phyloP scores from a whole-genome alignment of 2,888 invertebrate species.

The Rhagonycha lutea region DNA sequence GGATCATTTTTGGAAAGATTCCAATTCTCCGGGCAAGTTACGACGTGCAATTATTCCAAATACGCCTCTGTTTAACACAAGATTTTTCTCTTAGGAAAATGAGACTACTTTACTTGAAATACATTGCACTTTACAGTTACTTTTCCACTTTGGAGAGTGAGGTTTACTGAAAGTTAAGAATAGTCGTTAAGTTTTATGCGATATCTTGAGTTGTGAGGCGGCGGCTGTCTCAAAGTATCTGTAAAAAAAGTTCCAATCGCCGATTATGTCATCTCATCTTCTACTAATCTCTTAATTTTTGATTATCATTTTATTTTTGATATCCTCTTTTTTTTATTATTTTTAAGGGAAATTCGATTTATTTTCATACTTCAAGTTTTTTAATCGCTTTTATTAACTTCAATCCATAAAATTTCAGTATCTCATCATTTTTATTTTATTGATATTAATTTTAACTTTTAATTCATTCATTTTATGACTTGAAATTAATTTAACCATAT shows the following conservation, averaged over 20 bases:
- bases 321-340: not conserved
- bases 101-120: not conserved
- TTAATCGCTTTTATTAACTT: not conserved
- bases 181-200: slow-evolving; percentile 22
- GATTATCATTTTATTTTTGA: not conserved
- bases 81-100: not conserved
- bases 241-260: slow-evolving; percentile 14
- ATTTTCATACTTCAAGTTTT: not conserved
- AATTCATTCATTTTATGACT: too few species aligned
- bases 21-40: not conserved
- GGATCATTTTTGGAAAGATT: not conserved
- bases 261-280: slow-evolving; percentile 10
- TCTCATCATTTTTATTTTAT: not conserved
- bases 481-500: too few species aligned
- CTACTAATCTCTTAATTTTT: slow-evolving; percentile 12
- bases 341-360: not conserved
- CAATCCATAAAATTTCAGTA: not conserved
- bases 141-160: not conserved
- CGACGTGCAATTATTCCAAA: not conserved
- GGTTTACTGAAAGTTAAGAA: slow-evolving; percentile 7
- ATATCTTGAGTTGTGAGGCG: slow-evolving; percentile 18
- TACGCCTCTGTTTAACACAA: not conserved
- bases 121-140: slow-evolving; percentile 7
- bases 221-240: slow-evolving; percentile 18
- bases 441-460: not conserved